phyloP scores from a whole-genome alignment of 2,888 invertebrate genomes.

The Eilema griseolum region DNA sequence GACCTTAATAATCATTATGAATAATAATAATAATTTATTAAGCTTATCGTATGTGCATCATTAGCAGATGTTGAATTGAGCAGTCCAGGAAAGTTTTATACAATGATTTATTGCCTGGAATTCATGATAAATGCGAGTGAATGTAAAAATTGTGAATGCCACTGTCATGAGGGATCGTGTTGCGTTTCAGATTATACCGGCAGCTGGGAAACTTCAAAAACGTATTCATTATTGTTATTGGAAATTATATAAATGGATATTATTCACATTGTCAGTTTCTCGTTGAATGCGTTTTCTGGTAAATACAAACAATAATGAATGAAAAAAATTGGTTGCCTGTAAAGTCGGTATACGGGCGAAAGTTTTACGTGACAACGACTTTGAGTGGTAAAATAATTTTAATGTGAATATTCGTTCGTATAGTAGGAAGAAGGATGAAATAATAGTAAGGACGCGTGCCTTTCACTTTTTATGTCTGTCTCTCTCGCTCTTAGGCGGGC shows the following conservation, averaged over 20 bases:
- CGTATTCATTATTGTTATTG: conserved; percentile 18
- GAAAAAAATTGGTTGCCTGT: too few species aligned
- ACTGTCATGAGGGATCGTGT: conserved; percentile 23
- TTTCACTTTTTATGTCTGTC: too few species aligned
- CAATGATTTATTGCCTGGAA: conserved; percentile 39
- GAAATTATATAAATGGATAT: conserved; percentile 18
- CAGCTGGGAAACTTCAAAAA: conserved; percentile 19
- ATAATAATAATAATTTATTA: too few species aligned
- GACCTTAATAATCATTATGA: neutral
- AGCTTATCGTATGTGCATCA: neutral
- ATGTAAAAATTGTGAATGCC: conserved; percentile 29
- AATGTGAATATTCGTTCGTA: too few species aligned
- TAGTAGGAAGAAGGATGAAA: too few species aligned
- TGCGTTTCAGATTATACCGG: conserved; percentile 19
- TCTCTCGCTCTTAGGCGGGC: too few species aligned
- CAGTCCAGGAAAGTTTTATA: conserved; percentile 22
- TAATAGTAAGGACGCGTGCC: too few species aligned
- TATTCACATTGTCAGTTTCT: neutral
- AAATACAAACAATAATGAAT: neutral
- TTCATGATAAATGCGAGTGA: conserved; percentile 42
- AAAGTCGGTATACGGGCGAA: too few species aligned
- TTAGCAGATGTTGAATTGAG: neutral
- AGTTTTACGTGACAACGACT: too few species aligned
- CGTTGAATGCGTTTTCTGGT: neutral
- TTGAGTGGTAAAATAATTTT: too few species aligned